phyloP scores from a whole-genome alignment of 2,888 invertebrate genomes.

The Nomada fabriciana region DNA sequence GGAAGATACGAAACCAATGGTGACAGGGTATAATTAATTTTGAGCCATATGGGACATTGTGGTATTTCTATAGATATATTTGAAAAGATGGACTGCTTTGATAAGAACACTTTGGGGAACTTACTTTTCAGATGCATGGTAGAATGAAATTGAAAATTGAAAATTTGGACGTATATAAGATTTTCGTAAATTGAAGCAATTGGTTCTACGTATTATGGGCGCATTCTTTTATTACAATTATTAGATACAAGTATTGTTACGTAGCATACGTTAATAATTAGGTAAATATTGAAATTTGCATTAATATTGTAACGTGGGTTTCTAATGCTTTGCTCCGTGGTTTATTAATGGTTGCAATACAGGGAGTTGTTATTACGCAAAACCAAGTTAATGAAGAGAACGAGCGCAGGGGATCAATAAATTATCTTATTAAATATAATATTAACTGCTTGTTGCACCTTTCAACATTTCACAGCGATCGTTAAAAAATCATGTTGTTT shows the following conservation, averaged over 20 bases:
- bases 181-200: too few species aligned
- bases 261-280: not conserved
- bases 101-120: too few species aligned
- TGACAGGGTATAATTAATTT: too few species aligned
- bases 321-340: not conserved
- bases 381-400: not conserved
- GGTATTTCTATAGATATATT: too few species aligned
- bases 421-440: conserved; percentile 6
- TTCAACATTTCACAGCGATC: not conserved
- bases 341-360: not conserved
- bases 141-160: too few species aligned
- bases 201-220: not conserved
- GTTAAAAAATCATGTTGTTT: not conserved
- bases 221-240: not conserved
- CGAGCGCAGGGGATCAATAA: not conserved
- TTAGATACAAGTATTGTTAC: not conserved
- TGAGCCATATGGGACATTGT: too few species aligned
- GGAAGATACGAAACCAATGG: too few species aligned
- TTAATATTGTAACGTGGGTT: not conserved
- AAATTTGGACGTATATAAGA: too few species aligned
- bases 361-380: not conserved
- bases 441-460: not conserved
- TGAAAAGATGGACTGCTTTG: too few species aligned
- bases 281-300: not conserved
- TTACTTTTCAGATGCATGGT: too few species aligned